Evolutionary conservation across 2,113 vertebrate species (phyloP), one percentile per base, ranked within the genome.

Genomic region (Tupaia tana): DNA sequence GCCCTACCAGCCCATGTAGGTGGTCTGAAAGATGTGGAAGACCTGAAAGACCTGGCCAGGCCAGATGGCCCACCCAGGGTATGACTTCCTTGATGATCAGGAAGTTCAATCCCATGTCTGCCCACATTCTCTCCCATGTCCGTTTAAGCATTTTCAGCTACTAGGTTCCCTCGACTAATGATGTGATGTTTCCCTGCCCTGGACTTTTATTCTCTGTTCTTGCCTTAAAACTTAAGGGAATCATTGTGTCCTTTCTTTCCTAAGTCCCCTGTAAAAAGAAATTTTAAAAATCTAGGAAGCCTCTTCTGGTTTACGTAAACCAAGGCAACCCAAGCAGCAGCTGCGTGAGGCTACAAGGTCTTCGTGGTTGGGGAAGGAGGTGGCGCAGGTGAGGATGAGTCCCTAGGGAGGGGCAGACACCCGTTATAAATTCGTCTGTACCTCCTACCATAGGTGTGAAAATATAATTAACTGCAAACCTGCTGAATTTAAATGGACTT

Each of bases 391-490:
- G 74, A 52, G 90, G 58, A 95, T 94, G 94, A 87, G 71, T 96
- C 98, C 82, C 0, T 78, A 64, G 95, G 96, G 98, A 98, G 97
- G 92, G 73, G 93, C 96, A 97, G 94, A 96, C 95, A 93, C 96
- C 94, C 90, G 96, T 98, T 98, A 98, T 95, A 98, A 97, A 98
- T 98, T 97, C 77, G 95, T 96, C 92, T 90, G 96, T 97, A 98
- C 97, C 96, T 98, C 97, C 97, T 95, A 89, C 97, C 96, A 96
- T 97, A 98, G 97, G 98, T 98, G 98, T 86, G 96, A 98, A 98
- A 98, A 98, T 98, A 97, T 98, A 98, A 98, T 99, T 98, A 98
- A 98, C 98, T 98, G 97, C 98, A 98, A 98, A 96, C 97, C 98
- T 98, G 97, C 97, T 95, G 97, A 97, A 97, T 98, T 98, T 98